Evolutionary conservation across 2,113 vertebrate genomes (phyloP), one percentile per base, ranked within the genome.

Genomic region (Sisor rabdophorus): DNA sequence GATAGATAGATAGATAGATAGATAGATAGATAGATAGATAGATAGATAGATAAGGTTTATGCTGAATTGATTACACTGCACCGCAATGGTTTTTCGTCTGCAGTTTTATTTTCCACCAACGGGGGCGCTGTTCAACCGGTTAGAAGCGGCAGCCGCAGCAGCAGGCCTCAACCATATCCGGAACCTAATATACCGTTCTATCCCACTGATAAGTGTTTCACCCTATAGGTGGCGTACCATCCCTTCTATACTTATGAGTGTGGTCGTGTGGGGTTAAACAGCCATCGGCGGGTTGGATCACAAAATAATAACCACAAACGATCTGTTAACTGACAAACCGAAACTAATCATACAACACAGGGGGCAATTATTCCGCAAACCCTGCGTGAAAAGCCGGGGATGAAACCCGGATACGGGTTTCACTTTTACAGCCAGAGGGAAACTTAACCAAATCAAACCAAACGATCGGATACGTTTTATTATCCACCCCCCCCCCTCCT

Each of bases 61-160:
- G n/a, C n/a, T 26, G 22, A 58, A 19, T 60, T 32, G 1, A 11
- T 56, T 22, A 32, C 22, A 6, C 12, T 26, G 55, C 22, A 58
- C 13, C 11, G 24, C 22, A 24, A 24, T 54, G 28, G 13, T 20
- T 65, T 44, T n/a, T 24, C 44, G 16, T 22, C 11, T 72, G 70
- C 32, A 72, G 70, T 15, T 47, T 16, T 44, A 58, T 15, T 56
- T 60, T 73, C 4, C 36, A 15, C 12, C 55, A 73, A 3, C 16
- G 16, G 71, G 3, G 71, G 58, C 71, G 71, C 71, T 59, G 71
- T 73, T 71, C 5, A 20, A 52, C 55, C 50, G 13, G 28, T 69
- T 1, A 52, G 19, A 3, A 22, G 2, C 55, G 22, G 36, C 6
- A 40, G 30, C 50, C 13, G 2, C 55, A 47, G 36, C 6, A 40